A percentile compares a stretch with the other conserved stretches of the same genome.
These are phyloP conservation scores for Portevinia maculata DNA, from an alignment of 2,888 invertebrate genomes.

Conservation along the genomic window DNA sequence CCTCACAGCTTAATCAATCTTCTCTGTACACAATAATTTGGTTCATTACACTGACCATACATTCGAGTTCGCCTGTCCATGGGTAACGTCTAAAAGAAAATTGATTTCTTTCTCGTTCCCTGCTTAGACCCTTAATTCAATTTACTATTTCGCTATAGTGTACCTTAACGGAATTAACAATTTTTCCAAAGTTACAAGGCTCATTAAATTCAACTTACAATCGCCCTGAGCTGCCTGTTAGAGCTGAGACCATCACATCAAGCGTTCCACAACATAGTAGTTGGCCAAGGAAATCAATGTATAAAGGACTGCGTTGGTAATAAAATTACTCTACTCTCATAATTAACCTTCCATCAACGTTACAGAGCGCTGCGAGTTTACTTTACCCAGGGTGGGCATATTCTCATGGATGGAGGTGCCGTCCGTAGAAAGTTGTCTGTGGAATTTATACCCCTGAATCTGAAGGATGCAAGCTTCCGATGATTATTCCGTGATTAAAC, in stretches of 20 bases:
- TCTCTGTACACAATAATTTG: slow-evolving; percentile 19
- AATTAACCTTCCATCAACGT: slow-evolving; percentile 59
- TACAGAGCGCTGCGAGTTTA: slow-evolving; percentile 28
- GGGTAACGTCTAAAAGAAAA: slow-evolving; percentile 5
- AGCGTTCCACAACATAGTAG: slow-evolving; percentile 4
- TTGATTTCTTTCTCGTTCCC: neutral
- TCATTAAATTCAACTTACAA: slow-evolving; percentile 64
- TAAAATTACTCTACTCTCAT: slow-evolving; percentile 60
- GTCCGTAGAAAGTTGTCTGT: neutral
- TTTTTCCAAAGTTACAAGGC: slow-evolving; percentile 42
- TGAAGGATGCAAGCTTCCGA: slow-evolving; percentile 27
- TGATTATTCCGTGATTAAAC: slow-evolving; percentile 60
- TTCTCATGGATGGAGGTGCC: neutral
- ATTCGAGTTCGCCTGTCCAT: neutral
- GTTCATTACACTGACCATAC: slow-evolving; percentile 25
- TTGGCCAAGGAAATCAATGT: slow-evolving; percentile 3
- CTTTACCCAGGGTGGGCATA: slow-evolving; percentile 23
- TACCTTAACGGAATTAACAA: slow-evolving; percentile 46
- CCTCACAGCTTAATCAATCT: neutral
- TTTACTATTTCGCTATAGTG: slow-evolving; percentile 21
- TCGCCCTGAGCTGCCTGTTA: slow-evolving; percentile 7
- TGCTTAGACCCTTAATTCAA: slow-evolving; percentile 24
- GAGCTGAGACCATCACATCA: slow-evolving; percentile 8
- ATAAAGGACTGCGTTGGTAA: slow-evolving; percentile 37
- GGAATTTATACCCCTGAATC: slow-evolving; percentile 13